A percentile compares a stretch with the other conserved stretches of the same genome.
Evolutionary conservation across 2,888 invertebrate genomes (phyloP).

Genomic region (Trissolcus brochymenae): DNA sequence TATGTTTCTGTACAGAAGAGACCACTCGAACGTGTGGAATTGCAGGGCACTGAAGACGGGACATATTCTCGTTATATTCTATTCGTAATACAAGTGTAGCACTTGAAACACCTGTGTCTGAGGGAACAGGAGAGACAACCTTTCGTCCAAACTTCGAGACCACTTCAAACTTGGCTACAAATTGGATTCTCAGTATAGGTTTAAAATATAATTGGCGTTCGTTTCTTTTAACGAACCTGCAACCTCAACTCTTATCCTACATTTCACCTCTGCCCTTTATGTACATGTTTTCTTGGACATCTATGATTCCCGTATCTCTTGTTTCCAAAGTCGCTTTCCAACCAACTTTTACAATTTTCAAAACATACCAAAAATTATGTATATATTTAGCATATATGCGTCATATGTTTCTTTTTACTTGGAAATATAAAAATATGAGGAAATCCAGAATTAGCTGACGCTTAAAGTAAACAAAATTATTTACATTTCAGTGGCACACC

Average conservation of each 20-base stretch:
- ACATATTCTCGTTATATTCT: constrained; percentile 60
- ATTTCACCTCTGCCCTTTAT: too few relatives aligned
- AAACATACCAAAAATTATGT: too few relatives aligned
- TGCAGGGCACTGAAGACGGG: constrained; percentile 54
- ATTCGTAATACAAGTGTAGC: constrained; percentile 58
- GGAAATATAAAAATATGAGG: too few relatives aligned
- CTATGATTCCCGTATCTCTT: constrained; percentile 11
- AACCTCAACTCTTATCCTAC: constrained; percentile 31
- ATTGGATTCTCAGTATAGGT: constrained; percentile 69
- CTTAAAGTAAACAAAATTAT: too few relatives aligned
- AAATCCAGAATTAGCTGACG: too few relatives aligned
- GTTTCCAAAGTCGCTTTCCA: constrained; percentile 10
- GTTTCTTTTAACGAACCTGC: constrained; percentile 67
- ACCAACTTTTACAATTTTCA: too few relatives aligned
- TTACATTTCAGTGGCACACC: too few relatives aligned
- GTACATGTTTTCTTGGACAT: too few relatives aligned
- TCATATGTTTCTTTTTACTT: too few relatives aligned
- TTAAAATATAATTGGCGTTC: constrained; percentile 74
- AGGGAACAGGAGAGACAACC: constrained; percentile 65
- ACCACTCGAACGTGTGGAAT: constrained; percentile 57
- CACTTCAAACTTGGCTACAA: constrained; percentile 72
- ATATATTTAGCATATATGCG: too few relatives aligned
- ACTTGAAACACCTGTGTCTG: constrained; percentile 58
- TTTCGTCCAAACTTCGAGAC: constrained; percentile 71
- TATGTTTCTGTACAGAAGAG: constrained; percentile 42